These are phyloP conservation scores for Rhagonycha fulva DNA, from an alignment of 2,888 invertebrate species.

Conservation along the genomic window DNA sequence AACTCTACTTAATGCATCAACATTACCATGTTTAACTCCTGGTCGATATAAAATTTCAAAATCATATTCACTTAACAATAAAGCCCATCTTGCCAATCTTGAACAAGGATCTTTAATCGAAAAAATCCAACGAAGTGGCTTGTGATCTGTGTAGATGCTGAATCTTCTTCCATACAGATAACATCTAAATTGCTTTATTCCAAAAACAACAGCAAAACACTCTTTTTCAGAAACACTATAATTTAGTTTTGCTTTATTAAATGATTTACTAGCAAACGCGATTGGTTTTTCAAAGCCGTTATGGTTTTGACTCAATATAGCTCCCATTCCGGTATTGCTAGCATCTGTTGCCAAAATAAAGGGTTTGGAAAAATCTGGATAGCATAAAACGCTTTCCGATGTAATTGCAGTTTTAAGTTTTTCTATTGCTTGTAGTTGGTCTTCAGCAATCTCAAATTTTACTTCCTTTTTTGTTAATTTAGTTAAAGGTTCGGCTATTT, in stretches of 20 bases:
- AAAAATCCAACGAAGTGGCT: slow-evolving; percentile 44
- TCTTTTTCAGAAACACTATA: slow-evolving; percentile 48
- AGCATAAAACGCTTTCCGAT: slow-evolving; percentile 24
- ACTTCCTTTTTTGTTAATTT: slow-evolving; percentile 30
- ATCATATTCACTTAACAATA: slow-evolving; percentile 42
- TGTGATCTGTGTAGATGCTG: slow-evolving; percentile 5
- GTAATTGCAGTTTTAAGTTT: slow-evolving; percentile 13
- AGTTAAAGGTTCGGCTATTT: slow-evolving; percentile 38
- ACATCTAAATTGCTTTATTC: too few relatives aligned
- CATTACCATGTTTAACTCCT: slow-evolving; percentile 23
- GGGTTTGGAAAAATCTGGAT: slow-evolving; percentile 32
- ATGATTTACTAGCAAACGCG: slow-evolving; percentile 43
- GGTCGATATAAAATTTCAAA: slow-evolving; percentile 39
- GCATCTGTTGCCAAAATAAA: slow-evolving; percentile 47
- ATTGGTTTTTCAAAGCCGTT: slow-evolving; percentile 42
- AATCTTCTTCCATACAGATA: too few relatives aligned
- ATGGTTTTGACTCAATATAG: too few relatives aligned
- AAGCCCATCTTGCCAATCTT: slow-evolving; percentile 41
- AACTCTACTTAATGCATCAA: background rate
- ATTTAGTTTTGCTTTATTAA: slow-evolving; percentile 44
- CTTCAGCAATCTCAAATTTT: slow-evolving; percentile 31
- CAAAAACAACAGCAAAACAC: slow-evolving; percentile 32
- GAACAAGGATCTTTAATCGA: slow-evolving; percentile 40
- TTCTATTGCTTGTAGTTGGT: slow-evolving; percentile 18
- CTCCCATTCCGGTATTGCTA: slow-evolving; percentile 37